Percentiles rank a stretch among this genome's conserved stretches.
Evolutionary conservation across 1,140 invertebrate species (phyloP).

Genomic region (Argopecten irradians): DNA sequence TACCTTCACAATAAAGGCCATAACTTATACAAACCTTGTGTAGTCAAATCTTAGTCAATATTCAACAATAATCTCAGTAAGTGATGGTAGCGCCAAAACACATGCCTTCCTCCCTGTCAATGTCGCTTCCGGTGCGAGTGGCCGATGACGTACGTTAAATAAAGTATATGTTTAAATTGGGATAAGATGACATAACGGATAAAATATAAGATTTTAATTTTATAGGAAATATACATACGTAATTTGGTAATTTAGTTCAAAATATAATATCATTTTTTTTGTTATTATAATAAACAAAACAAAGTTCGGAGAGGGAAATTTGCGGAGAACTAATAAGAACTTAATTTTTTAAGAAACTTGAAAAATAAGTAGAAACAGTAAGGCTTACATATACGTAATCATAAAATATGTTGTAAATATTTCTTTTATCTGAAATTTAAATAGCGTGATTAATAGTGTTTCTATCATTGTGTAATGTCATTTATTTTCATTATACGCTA

Average conservation of each 20-base stretch:
- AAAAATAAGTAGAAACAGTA: too few species aligned
- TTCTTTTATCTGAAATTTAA: too few species aligned
- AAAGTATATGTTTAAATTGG: background rate
- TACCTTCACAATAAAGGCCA: background rate
- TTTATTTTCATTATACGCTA: background rate
- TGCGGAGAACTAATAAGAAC: too few species aligned
- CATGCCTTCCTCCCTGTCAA: background rate
- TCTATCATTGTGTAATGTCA: too few species aligned
- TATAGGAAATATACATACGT: background rate
- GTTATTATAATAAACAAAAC: background rate
- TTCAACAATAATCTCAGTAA: background rate
- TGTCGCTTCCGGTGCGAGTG: background rate
- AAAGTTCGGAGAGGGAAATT: background rate
- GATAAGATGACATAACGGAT: background rate
- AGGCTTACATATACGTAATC: too few species aligned
- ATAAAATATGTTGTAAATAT: too few species aligned
- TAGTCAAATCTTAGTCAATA: conserved; percentile 5
- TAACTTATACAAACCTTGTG: background rate
- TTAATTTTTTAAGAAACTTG: too few species aligned
- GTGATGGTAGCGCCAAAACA: conserved; percentile 14
- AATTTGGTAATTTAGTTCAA: background rate
- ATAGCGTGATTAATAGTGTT: too few species aligned
- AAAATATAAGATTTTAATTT: background rate
- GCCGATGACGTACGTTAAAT: background rate
- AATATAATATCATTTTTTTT: background rate